phyloP scores from a whole-genome alignment of 2,888 invertebrate genomes.

The Acholoe squamosa region DNA sequence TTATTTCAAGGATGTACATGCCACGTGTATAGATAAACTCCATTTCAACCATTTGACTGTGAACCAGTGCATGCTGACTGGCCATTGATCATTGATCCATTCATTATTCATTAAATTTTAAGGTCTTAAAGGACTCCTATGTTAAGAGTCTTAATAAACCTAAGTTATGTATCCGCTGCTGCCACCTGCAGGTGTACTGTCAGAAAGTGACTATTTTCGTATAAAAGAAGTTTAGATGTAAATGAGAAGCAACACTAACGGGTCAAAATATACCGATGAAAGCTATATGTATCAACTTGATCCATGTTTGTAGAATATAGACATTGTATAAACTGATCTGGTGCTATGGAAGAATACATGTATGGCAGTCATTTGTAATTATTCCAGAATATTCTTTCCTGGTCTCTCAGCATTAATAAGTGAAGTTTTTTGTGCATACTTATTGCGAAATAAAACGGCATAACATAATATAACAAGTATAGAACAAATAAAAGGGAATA shows the following conservation, averaged over 20 bases:
- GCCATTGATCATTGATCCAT: neutral
- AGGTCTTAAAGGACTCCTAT: too few relatives aligned
- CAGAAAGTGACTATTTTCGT: neutral
- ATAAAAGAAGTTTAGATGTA: neutral
- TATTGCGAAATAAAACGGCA: too few relatives aligned
- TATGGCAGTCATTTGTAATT: too few relatives aligned
- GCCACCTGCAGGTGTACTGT: neutral
- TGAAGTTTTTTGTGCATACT: too few relatives aligned
- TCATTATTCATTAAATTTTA: neutral
- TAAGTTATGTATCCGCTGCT: neutral
- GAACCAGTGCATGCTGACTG: neutral
- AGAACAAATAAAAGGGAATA: too few relatives aligned
- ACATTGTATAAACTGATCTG: neutral
- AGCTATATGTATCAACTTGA: neutral
- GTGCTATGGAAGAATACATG: neutral
- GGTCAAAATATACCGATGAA: neutral
- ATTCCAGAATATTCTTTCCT: too few relatives aligned
- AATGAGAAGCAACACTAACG: neutral
- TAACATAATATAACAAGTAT: too few relatives aligned
- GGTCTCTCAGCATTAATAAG: too few relatives aligned
- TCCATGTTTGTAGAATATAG: too few relatives aligned
- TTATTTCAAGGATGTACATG: slow-evolving; percentile 16
- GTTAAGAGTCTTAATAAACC: neutral
- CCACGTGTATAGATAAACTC: neutral
- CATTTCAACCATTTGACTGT: neutral